phyloP scores from a whole-genome alignment of 2,797 vertebrate genomes.

The Tapirus indicus region DNA sequence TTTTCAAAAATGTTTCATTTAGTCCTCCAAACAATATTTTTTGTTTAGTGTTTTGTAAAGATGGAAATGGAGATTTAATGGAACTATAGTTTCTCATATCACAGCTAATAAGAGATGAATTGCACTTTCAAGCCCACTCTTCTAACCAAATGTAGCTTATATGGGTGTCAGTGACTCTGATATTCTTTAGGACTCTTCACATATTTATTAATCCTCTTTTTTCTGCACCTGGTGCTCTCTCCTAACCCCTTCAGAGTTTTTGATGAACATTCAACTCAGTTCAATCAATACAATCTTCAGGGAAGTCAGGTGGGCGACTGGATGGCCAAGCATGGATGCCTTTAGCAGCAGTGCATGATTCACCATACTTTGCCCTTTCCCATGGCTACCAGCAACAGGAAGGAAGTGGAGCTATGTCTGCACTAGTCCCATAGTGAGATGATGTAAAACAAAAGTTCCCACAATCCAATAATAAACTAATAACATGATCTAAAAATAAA shows the following conservation, averaged over 20 bases:
- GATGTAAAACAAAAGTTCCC: too few relatives aligned
- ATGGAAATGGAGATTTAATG: not conserved
- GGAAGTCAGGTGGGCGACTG: not conserved
- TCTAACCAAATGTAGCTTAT: not conserved
- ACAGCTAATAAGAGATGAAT: not conserved
- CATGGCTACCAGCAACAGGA: not conserved
- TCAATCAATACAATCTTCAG: not conserved
- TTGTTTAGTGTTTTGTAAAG: conserved; percentile 26
- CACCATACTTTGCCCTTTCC: not conserved
- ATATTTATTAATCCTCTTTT: not conserved
- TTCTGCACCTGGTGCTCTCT: not conserved
- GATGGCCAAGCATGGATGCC: too few relatives aligned
- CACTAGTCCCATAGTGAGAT: not conserved
- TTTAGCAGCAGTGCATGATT: not conserved
- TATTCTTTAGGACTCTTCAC: not conserved
- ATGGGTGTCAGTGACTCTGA: not conserved
- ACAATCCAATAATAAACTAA: not conserved
- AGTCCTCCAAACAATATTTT: not conserved
- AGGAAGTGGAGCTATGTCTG: not conserved
- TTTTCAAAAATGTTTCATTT: not conserved
- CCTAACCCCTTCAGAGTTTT: too few relatives aligned
- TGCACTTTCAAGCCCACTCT: not conserved
- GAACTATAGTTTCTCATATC: not conserved
- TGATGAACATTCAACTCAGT: not conserved
- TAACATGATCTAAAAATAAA: not conserved